Evolutionary conservation across 2,797 vertebrate species (phyloP).

Genomic region (Mormyrus hasselquistii): DNA sequence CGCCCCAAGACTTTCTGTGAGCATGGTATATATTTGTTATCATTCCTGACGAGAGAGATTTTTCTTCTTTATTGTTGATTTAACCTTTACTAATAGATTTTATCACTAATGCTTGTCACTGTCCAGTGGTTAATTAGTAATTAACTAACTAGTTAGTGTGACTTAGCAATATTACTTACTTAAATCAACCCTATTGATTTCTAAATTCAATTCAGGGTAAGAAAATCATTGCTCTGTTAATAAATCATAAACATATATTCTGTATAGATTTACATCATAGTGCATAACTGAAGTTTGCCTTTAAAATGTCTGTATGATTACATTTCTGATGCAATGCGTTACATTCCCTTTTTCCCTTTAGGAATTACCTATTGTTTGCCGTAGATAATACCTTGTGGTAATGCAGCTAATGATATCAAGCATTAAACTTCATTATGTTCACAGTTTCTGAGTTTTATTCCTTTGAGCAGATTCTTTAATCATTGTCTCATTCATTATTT

Average conservation of each 20-base stretch:
- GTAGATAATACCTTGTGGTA: not conserved
- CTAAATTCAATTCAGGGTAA: not conserved
- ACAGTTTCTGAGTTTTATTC: not conserved
- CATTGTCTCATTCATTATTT: not conserved
- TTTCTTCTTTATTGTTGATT: not conserved
- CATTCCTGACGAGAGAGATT: not conserved
- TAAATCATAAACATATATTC: not conserved
- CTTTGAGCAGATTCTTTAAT: not conserved
- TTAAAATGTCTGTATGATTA: not conserved
- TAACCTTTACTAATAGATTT: not conserved
- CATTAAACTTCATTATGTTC: not conserved
- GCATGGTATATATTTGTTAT: not conserved
- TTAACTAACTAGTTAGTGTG: not conserved
- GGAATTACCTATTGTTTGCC: not conserved
- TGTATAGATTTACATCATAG: not conserved
- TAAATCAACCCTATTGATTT: not conserved
- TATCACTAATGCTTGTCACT: conserved; percentile 6
- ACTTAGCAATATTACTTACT: not conserved
- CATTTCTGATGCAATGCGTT: not conserved
- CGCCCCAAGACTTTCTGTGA: not conserved
- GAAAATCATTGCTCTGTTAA: not conserved
- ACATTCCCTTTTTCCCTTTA: not conserved
- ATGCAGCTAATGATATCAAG: not conserved
- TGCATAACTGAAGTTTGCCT: not conserved
- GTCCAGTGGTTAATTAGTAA: conserved; percentile 1